Evolutionary conservation across 1,140 invertebrate genomes (phyloP).

Genomic region (Zaprionus gabonicus): DNA sequence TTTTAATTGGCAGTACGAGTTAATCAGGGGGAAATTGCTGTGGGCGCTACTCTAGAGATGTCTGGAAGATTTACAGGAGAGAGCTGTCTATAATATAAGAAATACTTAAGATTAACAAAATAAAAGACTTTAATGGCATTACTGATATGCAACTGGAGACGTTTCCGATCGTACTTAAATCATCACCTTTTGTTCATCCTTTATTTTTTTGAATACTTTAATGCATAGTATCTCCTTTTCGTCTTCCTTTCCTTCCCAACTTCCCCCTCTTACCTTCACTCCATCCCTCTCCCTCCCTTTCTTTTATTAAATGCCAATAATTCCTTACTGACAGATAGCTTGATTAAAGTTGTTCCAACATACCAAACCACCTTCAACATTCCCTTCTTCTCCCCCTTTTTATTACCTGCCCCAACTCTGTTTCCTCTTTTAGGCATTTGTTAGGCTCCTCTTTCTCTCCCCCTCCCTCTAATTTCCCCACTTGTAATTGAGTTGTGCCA

Average conservation of each 20-base stretch:
- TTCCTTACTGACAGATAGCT: neutral
- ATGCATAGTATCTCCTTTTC: too few relatives aligned
- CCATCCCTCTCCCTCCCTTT: neutral
- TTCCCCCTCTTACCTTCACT: neutral
- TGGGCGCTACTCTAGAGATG: neutral
- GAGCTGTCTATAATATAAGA: neutral
- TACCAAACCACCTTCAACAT: neutral
- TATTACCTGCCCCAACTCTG: neutral
- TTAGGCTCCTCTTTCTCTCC: neutral
- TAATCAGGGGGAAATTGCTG: neutral
- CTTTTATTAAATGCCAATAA: too few relatives aligned
- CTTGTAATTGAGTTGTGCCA: constrained; percentile 64
- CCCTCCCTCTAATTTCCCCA: neutral
- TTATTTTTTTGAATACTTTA: neutral
- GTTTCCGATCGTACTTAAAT: too few relatives aligned
- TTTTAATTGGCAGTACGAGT: neutral
- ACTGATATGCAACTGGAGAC: too few relatives aligned
- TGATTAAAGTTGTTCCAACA: constrained; percentile 3
- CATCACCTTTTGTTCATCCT: too few relatives aligned
- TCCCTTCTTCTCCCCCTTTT: neutral
- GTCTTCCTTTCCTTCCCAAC: neutral
- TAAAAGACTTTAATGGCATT: too few relatives aligned
- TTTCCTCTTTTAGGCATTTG: constrained; percentile 4
- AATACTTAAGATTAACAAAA: too few relatives aligned
- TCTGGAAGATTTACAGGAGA: neutral